Conservation (phyloP, 2,797 vertebrate species). For the Myiothlypis coronata region DNA sequence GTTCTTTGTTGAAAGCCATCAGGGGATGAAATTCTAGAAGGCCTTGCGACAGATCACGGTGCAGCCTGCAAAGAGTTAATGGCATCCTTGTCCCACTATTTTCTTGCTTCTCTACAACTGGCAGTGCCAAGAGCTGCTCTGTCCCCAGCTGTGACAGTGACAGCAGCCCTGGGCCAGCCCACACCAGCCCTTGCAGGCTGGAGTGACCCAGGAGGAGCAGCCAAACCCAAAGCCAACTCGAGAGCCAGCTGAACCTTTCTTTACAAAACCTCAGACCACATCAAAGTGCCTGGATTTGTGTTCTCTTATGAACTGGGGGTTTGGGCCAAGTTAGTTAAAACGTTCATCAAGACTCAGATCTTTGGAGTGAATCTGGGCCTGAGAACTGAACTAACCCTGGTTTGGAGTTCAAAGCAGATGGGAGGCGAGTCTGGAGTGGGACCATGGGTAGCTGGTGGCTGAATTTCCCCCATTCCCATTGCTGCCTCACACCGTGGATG, state of each 20-base stretch:
- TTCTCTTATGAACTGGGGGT: background rate
- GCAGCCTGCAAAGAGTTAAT: background rate
- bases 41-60: rapidly evolving
- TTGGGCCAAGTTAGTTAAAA: conserved; percentile 34
- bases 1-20: background rate
- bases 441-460: background rate
- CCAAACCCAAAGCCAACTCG: background rate
- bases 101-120: background rate
- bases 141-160: background rate
- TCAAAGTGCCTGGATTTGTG: conserved; percentile 2
- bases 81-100: rapidly evolving
- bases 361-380: background rate
- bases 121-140: background rate
- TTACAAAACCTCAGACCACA: conserved; percentile 61
- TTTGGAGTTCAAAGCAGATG: background rate
- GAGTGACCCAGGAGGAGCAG: background rate
- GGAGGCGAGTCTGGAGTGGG: background rate
- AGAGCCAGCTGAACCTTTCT: conserved; percentile 47
- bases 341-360: background rate
- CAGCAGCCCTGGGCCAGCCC: background rate
- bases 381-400: background rate
- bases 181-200: background rate
- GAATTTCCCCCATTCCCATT: rapidly evolving
- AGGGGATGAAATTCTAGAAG: background rate
- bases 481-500: rapidly evolving